Conservation (phyloP, 2,797 vertebrate genomes). For the Glyptemys insculpta region DNA sequence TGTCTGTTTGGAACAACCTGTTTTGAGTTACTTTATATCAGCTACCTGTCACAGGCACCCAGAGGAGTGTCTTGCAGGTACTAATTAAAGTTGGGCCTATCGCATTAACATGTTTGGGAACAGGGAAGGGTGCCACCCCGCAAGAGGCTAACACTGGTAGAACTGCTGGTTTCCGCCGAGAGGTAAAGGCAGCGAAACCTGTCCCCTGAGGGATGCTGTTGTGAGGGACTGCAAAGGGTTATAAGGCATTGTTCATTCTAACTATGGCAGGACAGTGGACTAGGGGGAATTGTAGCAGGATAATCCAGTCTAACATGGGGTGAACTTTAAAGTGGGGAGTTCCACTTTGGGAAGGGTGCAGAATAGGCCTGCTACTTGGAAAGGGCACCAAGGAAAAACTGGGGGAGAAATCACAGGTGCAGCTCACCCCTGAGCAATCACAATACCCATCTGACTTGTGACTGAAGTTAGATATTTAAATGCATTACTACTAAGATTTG, state of each 20-base stretch:
- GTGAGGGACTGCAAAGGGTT: neutral
- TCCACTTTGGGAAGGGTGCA: neutral
- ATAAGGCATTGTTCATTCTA: neutral
- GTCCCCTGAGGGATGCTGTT: neutral
- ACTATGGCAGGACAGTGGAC: neutral
- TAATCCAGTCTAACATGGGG: neutral
- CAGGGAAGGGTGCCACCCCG: neutral
- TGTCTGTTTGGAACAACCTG: neutral
- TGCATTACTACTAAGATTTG: neutral
- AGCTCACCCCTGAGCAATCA: neutral
- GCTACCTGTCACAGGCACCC: neutral
- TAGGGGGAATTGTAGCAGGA: neutral
- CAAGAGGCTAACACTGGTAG: neutral
- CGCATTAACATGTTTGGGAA: neutral
- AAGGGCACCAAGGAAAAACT: neutral
- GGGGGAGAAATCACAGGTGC: neutral
- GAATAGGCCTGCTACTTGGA: neutral
- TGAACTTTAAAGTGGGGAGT: neutral
- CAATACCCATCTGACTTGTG: fast-evolving
- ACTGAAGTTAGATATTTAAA: neutral
- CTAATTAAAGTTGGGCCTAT: neutral
- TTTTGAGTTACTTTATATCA: neutral
- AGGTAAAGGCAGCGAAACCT: neutral
- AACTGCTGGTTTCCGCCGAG: neutral
- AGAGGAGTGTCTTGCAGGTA: neutral